A percentile compares a stretch with the other conserved stretches of the same genome.
Conservation (phyloP, 1,140 invertebrate genomes). For the Tetramorium parvispinum region DNA sequence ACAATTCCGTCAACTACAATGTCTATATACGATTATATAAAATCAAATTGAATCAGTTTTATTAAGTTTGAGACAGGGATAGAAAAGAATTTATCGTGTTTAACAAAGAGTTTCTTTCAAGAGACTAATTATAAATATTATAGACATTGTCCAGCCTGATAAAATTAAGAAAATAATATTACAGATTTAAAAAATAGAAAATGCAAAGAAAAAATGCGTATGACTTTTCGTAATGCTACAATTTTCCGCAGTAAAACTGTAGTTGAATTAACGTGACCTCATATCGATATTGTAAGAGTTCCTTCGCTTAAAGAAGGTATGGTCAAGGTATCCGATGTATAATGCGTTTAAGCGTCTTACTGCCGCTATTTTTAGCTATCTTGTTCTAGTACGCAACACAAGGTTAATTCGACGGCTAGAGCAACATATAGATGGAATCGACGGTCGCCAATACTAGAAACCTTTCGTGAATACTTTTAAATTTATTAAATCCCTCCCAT, state of each 20-base stretch:
- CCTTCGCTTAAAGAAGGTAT: background rate
- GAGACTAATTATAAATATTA: background rate
- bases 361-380: background rate
- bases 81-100: background rate
- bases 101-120: background rate
- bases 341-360: background rate
- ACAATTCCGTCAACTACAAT: background rate
- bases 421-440: background rate
- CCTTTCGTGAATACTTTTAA: conserved; percentile 14
- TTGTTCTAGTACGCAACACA: background rate
- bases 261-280: background rate
- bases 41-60: background rate
- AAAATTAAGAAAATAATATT: background rate
- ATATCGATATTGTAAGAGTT: conserved; percentile 32
- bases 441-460: background rate
- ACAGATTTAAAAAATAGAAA: background rate
- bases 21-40: background rate
- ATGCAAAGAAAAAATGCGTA: background rate
- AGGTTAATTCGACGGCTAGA: conserved; percentile 13
- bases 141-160: background rate
- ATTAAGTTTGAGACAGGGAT: background rate
- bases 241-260: background rate
- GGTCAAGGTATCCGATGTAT: background rate
- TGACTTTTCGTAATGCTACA: background rate
- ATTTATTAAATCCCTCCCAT: background rate